These are phyloP conservation scores for Eidolon helvum DNA, from an alignment of 2,113 vertebrate species.

Conservation along the genomic window DNA sequence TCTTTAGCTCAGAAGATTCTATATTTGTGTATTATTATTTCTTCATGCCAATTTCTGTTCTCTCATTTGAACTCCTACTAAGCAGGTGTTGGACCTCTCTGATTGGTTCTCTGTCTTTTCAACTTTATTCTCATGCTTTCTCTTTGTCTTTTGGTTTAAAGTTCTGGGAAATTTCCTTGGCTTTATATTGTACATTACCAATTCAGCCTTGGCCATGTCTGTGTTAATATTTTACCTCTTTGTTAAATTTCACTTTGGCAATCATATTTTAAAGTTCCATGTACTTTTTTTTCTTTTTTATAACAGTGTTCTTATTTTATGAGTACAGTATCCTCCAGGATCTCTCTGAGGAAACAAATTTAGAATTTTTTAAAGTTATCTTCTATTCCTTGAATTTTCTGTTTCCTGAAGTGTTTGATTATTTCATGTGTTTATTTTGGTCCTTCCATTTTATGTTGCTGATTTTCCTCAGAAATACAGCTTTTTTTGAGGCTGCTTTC, in stretches of 20 bases:
- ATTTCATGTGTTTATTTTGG: not conserved
- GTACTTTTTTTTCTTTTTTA: not conserved
- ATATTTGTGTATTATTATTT: not conserved
- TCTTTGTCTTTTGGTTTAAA: not conserved
- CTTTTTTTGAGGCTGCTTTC: not conserved
- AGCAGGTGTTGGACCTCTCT: not conserved
- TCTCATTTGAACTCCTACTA: not conserved
- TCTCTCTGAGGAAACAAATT: not conserved
- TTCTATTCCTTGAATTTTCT: not conserved
- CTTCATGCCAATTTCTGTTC: not conserved
- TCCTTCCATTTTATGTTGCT: not conserved
- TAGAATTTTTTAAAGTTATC: not conserved
- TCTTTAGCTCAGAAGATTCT: not conserved
- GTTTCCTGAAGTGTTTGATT: not conserved
- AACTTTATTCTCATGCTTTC: not conserved
- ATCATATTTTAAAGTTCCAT: not conserved
- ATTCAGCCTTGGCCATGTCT: not conserved
- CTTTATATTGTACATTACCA: not conserved
- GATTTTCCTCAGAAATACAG: not conserved
- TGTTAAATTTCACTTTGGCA: not conserved
- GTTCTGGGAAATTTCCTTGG: not conserved
- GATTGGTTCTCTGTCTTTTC: not conserved
- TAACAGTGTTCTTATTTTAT: not conserved
- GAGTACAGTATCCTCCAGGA: not conserved
- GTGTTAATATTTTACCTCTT: not conserved